Base-by-base conservation (phyloP, 2,113 vertebrate genomes). In the Nibea coibor region DNA sequence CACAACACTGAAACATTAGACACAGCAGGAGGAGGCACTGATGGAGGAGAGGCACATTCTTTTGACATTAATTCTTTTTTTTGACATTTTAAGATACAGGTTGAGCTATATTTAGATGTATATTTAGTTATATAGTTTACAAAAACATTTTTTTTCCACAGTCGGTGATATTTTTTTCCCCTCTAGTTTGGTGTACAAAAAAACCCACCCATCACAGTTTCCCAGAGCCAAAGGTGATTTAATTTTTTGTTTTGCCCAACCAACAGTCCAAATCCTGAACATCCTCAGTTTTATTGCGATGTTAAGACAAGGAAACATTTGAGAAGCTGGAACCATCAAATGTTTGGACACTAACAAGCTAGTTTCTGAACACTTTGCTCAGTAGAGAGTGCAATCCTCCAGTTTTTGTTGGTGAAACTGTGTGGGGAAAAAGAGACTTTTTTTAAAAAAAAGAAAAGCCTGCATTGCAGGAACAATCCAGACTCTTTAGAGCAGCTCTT, bases 1-100 rank as follows among this genome's bases (percentile, higher is more conserved):
- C 74, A 72, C 66, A 57, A 61, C 68, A 72, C 26, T 45, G 58
- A 81, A 79, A 78, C 65, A 63, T 82, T 45, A 86, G 31, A 81
- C 45, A 16, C 77, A 69, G 53, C 31, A 56, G 68, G 14, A 72
- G 48, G 63, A 47, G 67, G 28, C 3, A 1, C 20, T 47, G 42
- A 66, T 42, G 10, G 53, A 69, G 20, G 66, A 59, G 16, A 75
- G 57, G 4, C 12, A 12, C 10, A 16, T 62, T 35, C n/a, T 17
- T 35, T 1, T 64, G 75, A 61, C 43, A n/a, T 24, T 65, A 65
- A 57, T 70, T 70, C 39, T 3, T 56, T 61, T 66, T 57, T 57
- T 26, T 72, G 12, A 74, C 31, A 66, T 39, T 63, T 51, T 62
- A 35, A 69, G 56, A 50, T 76, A 19, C 43, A 12, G 63, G 26